These are phyloP conservation scores for Oreohelix idahoensis DNA, from an alignment of 1,140 invertebrate species.

Conservation along the genomic window DNA sequence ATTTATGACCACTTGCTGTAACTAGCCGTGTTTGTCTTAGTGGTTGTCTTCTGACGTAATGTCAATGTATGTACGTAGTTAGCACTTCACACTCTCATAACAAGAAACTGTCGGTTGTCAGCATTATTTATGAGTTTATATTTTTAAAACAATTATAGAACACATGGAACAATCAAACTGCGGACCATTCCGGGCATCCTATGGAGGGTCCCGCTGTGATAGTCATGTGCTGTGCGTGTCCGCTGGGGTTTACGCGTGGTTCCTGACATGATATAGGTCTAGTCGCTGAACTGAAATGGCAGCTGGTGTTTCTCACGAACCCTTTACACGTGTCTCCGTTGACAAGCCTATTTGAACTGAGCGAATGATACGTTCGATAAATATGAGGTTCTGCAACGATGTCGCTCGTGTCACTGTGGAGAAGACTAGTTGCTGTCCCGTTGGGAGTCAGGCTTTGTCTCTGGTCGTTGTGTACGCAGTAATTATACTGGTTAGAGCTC, in stretches of 20 bases:
- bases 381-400: conserved; percentile 15
- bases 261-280: background rate
- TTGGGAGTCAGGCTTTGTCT: background rate
- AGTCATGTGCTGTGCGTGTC: conserved; percentile 28
- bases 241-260: background rate
- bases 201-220: background rate
- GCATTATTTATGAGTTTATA: too few relatives aligned
- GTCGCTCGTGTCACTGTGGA: conserved; percentile 7
- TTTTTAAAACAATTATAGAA: too few relatives aligned
- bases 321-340: background rate
- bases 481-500: background rate
- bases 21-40: too few relatives aligned
- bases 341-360: background rate
- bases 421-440: background rate
- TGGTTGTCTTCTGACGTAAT: too few relatives aligned
- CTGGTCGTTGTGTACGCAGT: background rate
- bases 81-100: too few relatives aligned
- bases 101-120: too few relatives aligned
- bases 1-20: too few relatives aligned
- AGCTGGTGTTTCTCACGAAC: background rate
- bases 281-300: background rate
- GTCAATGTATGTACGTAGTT: too few relatives aligned
- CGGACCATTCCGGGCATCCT: background rate
- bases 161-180: background rate
- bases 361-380: background rate